Conservation (phyloP, 2,888 invertebrate genomes). For the Elegia similella region DNA sequence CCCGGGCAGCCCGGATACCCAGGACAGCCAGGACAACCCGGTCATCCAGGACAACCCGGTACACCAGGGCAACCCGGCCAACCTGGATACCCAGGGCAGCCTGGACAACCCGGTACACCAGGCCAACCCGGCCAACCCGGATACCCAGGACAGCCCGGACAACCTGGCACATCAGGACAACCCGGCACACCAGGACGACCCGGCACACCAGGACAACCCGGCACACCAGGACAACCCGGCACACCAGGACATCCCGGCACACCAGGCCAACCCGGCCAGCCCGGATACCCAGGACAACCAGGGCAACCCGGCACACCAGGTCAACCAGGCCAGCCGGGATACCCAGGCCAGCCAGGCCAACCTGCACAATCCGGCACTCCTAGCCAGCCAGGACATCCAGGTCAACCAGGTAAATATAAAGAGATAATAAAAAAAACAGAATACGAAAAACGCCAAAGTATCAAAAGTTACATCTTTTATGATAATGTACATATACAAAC, state of each 20-base stretch:
- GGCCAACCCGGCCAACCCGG: constrained; percentile 23
- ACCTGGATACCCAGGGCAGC: constrained; percentile 48
- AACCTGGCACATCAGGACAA: constrained; percentile 48
- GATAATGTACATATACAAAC: no score
- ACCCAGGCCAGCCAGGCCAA: constrained; percentile 34
- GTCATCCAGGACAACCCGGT: constrained; percentile 22
- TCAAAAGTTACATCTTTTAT: no score
- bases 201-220: constrained; percentile 47
- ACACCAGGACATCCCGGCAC: constrained; percentile 26
- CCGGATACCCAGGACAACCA: constrained; percentile 44
- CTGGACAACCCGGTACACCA: constrained; percentile 37
- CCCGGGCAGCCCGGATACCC: constrained; percentile 29
- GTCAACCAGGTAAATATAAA: constrained; percentile 49
- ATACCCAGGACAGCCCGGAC: constrained; percentile 29
- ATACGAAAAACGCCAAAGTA: no score
- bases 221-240: constrained; percentile 65
- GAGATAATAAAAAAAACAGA: no score
- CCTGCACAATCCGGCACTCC: constrained; percentile 27
- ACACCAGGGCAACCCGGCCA: constrained; percentile 19
- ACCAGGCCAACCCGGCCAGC: constrained; percentile 32
- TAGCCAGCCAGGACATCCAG: constrained; percentile 41
- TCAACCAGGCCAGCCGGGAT: constrained; percentile 17
- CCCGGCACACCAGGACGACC: constrained; percentile 27
- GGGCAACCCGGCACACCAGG: constrained; percentile 32
- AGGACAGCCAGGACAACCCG: constrained; percentile 36